phyloP scores from a whole-genome alignment of 1,140 invertebrate genomes.

The Eumaeus atala region DNA sequence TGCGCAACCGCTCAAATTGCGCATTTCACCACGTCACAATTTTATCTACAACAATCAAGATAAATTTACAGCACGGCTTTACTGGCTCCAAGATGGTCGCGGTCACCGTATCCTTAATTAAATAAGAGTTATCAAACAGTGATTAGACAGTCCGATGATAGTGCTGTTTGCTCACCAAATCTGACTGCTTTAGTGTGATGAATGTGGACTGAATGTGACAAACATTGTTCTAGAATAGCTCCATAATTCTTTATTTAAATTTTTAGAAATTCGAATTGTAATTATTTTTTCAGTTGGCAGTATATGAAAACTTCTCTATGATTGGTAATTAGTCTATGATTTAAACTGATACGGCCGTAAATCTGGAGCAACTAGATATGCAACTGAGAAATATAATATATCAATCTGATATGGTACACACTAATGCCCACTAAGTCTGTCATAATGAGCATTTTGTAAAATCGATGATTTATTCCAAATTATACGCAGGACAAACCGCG shows the following conservation, averaged over 20 bases:
- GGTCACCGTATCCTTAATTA: conserved; percentile 63
- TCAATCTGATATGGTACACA: no score
- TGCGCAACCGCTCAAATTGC: conserved; percentile 1
- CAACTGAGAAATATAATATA: no score
- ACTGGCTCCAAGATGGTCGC: conserved; percentile 39
- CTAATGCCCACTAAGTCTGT: no score
- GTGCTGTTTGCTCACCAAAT: conserved; percentile 42
- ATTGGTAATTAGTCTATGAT: no score
- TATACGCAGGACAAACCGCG: no score
- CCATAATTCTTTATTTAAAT: no score
- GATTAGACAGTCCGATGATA: conserved; percentile 60
- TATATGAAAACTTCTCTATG: background rate
- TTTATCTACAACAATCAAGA: conserved; percentile 27
- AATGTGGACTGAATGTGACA: conserved; percentile 15
- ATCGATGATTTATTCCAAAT: no score
- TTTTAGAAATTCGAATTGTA: no score
- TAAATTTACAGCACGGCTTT: conserved; percentile 48
- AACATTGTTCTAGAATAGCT: no score
- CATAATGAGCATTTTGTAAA: no score
- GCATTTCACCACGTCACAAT: conserved; percentile 16
- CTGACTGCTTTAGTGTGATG: conserved; percentile 32
- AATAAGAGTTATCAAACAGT: conserved; percentile 48
- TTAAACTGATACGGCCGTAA: no score
- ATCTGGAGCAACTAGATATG: no score
- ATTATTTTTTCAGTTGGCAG: background rate